Evolutionary conservation across 2,113 vertebrate species (phyloP), one percentile per base, ranked within the genome.

Genomic region (Ceyx cyanopectus): DNA sequence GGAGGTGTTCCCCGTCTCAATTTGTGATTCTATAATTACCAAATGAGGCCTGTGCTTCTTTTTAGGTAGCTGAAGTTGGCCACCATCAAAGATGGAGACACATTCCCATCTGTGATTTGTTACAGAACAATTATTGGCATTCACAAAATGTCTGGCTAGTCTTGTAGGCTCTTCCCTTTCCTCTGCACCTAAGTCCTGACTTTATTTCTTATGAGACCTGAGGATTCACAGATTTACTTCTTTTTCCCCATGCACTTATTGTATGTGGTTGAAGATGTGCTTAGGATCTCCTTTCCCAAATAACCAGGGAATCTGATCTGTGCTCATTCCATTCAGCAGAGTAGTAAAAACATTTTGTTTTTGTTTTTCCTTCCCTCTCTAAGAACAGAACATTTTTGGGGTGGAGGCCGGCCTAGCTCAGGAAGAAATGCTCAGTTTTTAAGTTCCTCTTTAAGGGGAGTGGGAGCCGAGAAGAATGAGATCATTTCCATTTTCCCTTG

Each of bases 351-450:
- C 18, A 81, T 54, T 92, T 74, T 95, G 77, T 14, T 90, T 92
- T 93, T 94, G 50, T 69, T 87, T 95, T 93, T 80, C 53, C 67
- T 94, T 96, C 69, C 76, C 75, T 70, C 61, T 65, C 57, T 76
- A 70, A 89, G 90, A 93, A 90, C 50, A 67, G 75, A 91, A 67
- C 43, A 86, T 40, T 87, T 92, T 93, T 22, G 63, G 53, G 89
- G 77, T 14, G 68, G 77, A 82, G 93, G 48, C 30, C 3, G 1
- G 9, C 14, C 61, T 60, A 69, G 15, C 48, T 93, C 51, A 83
- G 81, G 90, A 97, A 66, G 90, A 62, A 93, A 91, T 83, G 67
- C 18, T 94, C 26, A 30, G 37, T 29, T 24, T 54, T 54, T 78
- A 32, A 89, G 58, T 94, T 83, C 82, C 58, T 67, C 29, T 90